Evolutionary conservation across 2,888 invertebrate species (phyloP).

Genomic region (Schrankia costaestrigalis): DNA sequence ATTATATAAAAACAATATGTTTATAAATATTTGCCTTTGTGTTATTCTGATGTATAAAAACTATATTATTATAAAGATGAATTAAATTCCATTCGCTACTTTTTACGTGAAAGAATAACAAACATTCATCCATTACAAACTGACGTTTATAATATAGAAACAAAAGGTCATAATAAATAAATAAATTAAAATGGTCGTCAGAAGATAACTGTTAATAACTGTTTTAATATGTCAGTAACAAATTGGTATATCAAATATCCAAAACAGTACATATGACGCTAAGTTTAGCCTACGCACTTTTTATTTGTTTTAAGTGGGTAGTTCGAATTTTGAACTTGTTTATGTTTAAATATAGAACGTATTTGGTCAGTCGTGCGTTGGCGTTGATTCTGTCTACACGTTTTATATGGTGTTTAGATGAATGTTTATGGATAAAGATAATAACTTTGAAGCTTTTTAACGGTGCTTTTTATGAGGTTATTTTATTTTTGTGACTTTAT

Average conservation of each 20-base stretch:
- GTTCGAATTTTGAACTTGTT: slow-evolving; percentile 31
- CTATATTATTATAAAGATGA: neutral
- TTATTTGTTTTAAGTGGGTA: slow-evolving; percentile 34
- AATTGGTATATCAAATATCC: slow-evolving; percentile 12
- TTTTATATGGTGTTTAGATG: slow-evolving; percentile 25
- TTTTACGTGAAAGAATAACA: too few species aligned
- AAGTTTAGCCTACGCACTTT: slow-evolving; percentile 22
- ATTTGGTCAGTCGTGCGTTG: slow-evolving; percentile 40
- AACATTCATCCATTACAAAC: too few species aligned
- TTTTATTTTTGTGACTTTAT: slow-evolving; percentile 3
- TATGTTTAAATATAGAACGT: slow-evolving; percentile 7
- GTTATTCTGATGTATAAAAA: too few species aligned
- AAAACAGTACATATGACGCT: slow-evolving; percentile 17
- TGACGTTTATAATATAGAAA: too few species aligned
- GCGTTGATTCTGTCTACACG: slow-evolving; percentile 33
- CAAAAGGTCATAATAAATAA: too few species aligned
- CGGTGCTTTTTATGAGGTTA: slow-evolving; percentile 6
- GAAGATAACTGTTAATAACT: slow-evolving; percentile 12
- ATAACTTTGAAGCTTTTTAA: slow-evolving; percentile 20
- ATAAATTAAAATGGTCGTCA: too few species aligned
- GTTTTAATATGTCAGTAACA: slow-evolving; percentile 12
- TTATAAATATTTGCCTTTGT: too few species aligned
- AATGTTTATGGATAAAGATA: slow-evolving; percentile 22
- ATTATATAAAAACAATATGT: too few species aligned
- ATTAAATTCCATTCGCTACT: too few species aligned